Evolutionary conservation across 2,797 vertebrate species (phyloP).

Genomic region (Dendrocincla tyrannina): DNA sequence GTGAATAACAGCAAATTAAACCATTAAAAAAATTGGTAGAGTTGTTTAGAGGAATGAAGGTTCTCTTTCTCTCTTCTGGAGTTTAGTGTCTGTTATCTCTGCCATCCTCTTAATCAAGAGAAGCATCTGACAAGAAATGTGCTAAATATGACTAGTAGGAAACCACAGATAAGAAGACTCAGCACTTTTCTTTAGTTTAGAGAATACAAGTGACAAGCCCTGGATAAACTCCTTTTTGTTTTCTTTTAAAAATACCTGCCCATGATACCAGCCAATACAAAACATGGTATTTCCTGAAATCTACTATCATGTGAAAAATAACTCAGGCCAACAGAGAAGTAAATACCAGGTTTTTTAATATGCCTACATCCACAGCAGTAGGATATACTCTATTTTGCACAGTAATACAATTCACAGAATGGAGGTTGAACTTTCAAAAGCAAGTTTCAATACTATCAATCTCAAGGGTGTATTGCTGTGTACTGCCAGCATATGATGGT

Average conservation of each 20-base stretch:
- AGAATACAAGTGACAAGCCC: not conserved
- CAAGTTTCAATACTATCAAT: not conserved
- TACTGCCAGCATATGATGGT: not conserved
- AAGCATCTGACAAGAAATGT: not conserved
- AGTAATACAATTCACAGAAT: not conserved
- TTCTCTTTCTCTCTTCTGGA: not conserved
- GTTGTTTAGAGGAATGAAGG: slow-evolving; percentile 36
- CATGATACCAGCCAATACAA: not conserved
- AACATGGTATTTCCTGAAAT: not conserved
- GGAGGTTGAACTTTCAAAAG: not conserved
- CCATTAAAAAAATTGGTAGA: not conserved
- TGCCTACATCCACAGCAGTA: not conserved
- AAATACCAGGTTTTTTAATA: not conserved
- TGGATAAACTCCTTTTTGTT: not conserved
- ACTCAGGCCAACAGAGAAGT: not conserved
- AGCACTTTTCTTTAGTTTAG: not conserved
- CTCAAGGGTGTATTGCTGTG: not conserved
- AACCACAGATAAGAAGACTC: not conserved
- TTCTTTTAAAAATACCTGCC: not conserved
- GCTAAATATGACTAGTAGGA: not conserved
- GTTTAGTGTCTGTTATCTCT: not conserved
- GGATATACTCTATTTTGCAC: not conserved
- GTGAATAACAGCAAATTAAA: slow-evolving; percentile 47
- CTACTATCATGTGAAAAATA: not conserved
- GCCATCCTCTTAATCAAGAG: slow-evolving; percentile 23